phyloP scores from a whole-genome alignment of 2,888 invertebrate species.

The Dicranocentrus wangi region DNA sequence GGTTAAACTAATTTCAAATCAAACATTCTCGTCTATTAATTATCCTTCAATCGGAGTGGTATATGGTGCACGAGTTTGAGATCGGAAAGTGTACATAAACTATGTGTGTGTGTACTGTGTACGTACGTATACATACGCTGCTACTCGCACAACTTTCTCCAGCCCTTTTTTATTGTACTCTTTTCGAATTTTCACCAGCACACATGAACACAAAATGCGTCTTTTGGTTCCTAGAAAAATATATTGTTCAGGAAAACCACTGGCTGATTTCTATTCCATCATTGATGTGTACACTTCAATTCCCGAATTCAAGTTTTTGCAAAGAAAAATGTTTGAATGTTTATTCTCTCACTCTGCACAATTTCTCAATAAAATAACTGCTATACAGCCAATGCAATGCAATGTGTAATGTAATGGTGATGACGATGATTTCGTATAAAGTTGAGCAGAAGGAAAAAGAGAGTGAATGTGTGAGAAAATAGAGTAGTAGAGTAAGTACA shows the following conservation, averaged over 20 bases:
- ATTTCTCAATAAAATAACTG: slow-evolving; percentile 53
- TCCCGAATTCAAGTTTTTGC: slow-evolving; percentile 4
- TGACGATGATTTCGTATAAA: slow-evolving; percentile 39
- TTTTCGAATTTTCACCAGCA: not conserved
- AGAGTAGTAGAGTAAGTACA: slow-evolving; percentile 38
- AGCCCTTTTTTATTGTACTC: too few relatives aligned
- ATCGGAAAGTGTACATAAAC: too few relatives aligned
- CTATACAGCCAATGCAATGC: slow-evolving; percentile 37
- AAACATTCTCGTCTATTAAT: too few relatives aligned
- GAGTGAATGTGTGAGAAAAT: slow-evolving; percentile 33
- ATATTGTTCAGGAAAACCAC: not conserved
- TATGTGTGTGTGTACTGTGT: too few relatives aligned
- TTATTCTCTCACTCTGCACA: slow-evolving; percentile 41
- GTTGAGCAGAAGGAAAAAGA: slow-evolving; percentile 41
- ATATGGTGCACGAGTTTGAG: too few relatives aligned
- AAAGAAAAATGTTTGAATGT: slow-evolving; percentile 6
- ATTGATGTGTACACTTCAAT: not conserved
- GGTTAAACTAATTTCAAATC: too few relatives aligned
- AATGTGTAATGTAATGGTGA: slow-evolving; percentile 45
- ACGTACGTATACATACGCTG: too few relatives aligned
- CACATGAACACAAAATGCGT: not conserved
- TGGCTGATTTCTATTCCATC: slow-evolving; percentile 17
- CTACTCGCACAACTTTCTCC: too few relatives aligned
- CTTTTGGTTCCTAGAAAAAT: slow-evolving; percentile 16
- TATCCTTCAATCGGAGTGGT: too few relatives aligned